These are phyloP conservation scores for Eutrigla gurnardus DNA, from an alignment of 2,797 vertebrate genomes.

Conservation along the genomic window DNA sequence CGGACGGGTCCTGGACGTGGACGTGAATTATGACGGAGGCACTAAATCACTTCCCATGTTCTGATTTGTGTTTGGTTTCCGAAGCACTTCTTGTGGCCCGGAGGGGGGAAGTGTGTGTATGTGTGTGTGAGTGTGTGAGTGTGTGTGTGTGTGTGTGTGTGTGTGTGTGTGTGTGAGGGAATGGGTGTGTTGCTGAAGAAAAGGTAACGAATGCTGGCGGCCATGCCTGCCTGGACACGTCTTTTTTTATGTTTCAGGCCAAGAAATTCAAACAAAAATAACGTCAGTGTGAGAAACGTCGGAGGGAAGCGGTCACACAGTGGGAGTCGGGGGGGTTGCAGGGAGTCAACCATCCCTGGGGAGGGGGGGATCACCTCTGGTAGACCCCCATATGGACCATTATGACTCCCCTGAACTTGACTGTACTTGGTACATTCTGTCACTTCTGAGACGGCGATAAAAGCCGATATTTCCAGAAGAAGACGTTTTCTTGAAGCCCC, in stretches of 20 bases:
- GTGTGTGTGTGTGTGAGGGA: slow-evolving; percentile 48
- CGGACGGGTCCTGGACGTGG: slow-evolving; percentile 78
- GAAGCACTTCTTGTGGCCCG: slow-evolving; percentile 71
- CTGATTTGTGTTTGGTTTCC: slow-evolving; percentile 83
- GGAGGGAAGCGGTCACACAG: slow-evolving; percentile 75
- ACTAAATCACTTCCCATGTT: slow-evolving; percentile 84
- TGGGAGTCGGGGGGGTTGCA: slow-evolving; percentile 44
- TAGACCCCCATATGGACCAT: slow-evolving; percentile 10
- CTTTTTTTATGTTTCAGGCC: slow-evolving; percentile 63
- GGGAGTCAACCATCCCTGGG: slow-evolving; percentile 32
- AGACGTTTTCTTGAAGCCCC: slow-evolving; percentile 8
- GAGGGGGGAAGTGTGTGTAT: slow-evolving; percentile 47
- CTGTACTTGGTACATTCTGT: not conserved
- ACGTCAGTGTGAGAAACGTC: slow-evolving; percentile 76
- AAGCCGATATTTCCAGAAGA: not conserved
- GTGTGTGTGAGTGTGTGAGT: slow-evolving; percentile 43
- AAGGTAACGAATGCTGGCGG: slow-evolving; percentile 73
- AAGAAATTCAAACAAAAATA: slow-evolving; percentile 82
- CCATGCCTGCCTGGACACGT: slow-evolving; percentile 76
- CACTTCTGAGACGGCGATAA: slow-evolving; percentile 4
- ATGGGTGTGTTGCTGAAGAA: slow-evolving; percentile 64
- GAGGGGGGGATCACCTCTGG: slow-evolving; percentile 43
- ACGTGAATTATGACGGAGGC: slow-evolving; percentile 81
- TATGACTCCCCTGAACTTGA: not conserved
- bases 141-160: slow-evolving; percentile 44